These are phyloP conservation scores for Rhynchopsitta pachyrhyncha DNA, from an alignment of 2,113 vertebrate genomes.

Conservation along the genomic window DNA sequence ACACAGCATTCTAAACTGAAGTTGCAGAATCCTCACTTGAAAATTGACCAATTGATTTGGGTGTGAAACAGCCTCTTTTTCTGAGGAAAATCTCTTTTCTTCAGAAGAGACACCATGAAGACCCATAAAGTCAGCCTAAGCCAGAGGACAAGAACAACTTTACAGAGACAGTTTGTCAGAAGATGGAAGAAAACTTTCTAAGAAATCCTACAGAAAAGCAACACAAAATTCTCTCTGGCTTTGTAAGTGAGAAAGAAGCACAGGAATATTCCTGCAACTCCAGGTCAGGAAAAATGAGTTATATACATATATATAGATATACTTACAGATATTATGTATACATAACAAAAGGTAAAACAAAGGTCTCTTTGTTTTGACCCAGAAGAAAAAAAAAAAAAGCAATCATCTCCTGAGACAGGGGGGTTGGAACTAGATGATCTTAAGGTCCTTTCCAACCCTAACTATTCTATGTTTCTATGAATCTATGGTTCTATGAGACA, in stretches of 20 bases:
- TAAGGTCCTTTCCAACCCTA: too few species aligned
- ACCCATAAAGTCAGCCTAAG: neutral
- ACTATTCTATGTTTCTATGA: too few species aligned
- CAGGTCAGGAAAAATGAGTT: neutral
- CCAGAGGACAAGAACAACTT: neutral
- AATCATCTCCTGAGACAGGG: neutral
- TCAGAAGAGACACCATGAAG: neutral
- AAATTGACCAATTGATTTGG: conserved; percentile 21
- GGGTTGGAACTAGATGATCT: too few species aligned
- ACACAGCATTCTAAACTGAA: neutral
- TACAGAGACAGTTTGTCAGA: neutral
- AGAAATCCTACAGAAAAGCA: neutral
- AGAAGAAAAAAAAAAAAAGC: neutral
- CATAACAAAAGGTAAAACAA: neutral
- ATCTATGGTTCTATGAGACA: neutral
- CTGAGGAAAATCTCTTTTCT: neutral
- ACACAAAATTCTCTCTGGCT: neutral
- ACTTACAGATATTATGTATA: neutral
- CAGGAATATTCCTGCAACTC: neutral
- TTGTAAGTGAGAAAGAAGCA: neutral
- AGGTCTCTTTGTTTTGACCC: neutral
- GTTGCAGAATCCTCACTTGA: neutral
- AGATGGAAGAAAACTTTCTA: neutral
- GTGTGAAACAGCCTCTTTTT: neutral
- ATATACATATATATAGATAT: too few species aligned